Base-by-base conservation (phyloP, 2,797 vertebrate species). In the Mus spretus region DNA sequence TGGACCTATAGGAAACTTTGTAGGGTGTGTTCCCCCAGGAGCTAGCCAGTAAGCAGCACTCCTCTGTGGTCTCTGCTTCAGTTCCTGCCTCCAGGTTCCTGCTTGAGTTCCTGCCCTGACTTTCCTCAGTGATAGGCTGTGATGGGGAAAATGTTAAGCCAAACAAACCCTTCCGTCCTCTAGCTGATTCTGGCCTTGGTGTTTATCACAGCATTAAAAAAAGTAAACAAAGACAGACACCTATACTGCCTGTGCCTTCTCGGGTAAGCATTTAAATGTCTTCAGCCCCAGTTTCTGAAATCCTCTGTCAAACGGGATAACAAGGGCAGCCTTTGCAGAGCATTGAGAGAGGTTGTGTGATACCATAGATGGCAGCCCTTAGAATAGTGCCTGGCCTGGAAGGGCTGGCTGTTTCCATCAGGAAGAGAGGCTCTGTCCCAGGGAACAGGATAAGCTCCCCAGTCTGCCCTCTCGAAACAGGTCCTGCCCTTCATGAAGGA, bases 401-500 rank as follows among this genome's bases (percentile, higher is more conserved):
- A 14, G 65, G 1, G 1, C 1, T 40, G 44, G 20, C 53, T 13
- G 0, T 24, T 26, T 40, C 59, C 37, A 31, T 17, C 0, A 61
- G 53, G 80, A 65, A 14, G n/a, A 57, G 53, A 44, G 70, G 4
- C 24, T 40, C 61, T 12, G 40, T 50, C 3, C n/a, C 28, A 53
- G 11, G 37, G 20, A 83, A 57, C 55, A 86, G 4, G 83, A 75
- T 40, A 40, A n/a, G 3, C 13, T 37, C 19, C 83, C 12, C 0
- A 24, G 4, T 75, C 22, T 13, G 67, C 50, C 34, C 13, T 6
- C 20, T 12, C 26, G 1, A 70, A 53, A 22, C 26, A 53, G 6
- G 12, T 1, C 57, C 2, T 6, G 0, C 84, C 75, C n/a, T 37
- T 55, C 15, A 1, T 6, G 28, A 50, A 22, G 20, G 2, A 0